Evolutionary conservation across 2,888 invertebrate species (phyloP), one percentile per base, ranked within the genome.

Genomic region (Dascillus cervinus): DNA sequence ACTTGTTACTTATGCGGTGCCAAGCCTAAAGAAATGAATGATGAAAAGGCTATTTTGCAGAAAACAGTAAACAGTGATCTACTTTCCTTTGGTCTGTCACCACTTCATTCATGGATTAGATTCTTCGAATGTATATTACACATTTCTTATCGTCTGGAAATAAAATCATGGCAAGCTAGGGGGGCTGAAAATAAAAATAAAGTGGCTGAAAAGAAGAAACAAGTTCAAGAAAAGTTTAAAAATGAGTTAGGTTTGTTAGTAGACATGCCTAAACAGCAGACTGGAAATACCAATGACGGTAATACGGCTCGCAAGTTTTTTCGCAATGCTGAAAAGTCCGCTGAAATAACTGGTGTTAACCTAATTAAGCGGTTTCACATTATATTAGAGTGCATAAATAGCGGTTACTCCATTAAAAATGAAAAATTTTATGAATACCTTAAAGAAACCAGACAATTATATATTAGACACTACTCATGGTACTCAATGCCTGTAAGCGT

Each of bases 111-210:
- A 3, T 56, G 53, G 53, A 54, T 53, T 8, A 39, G 50, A 10
- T 51, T 49, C 34, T 54, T 52, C 30, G 53, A 59, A 32, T 56
- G 44, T 34, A 37, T 52, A 3, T 29, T 58, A 22, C 48, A 57
- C 32, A 32, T 55, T 11, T 34, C 50, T 5, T 57, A 56, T 36
- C 50, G 47, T 44, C 15, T 57, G 8, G 40, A 41, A 9, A 39
- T 53, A 13, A 35, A 49, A 30, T 43, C 52, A 40, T 57, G 55
- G 55, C 54, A 56, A 45, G 50, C 52, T 14, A 46, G 50, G 3
- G 44, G 44, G 39, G 14, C 9, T 2, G 32, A 38, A 30, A 34
- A 43, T 11, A 41, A 40, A 23, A n/a, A 32, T 9, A 22, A 17
- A 19, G 20, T 29, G n/a, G 17, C 14, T n/a, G 22, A 17, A n/a